These are phyloP conservation scores for Gymnoscelis rufifasciata DNA, from an alignment of 2,888 invertebrate genomes.

Conservation along the genomic window DNA sequence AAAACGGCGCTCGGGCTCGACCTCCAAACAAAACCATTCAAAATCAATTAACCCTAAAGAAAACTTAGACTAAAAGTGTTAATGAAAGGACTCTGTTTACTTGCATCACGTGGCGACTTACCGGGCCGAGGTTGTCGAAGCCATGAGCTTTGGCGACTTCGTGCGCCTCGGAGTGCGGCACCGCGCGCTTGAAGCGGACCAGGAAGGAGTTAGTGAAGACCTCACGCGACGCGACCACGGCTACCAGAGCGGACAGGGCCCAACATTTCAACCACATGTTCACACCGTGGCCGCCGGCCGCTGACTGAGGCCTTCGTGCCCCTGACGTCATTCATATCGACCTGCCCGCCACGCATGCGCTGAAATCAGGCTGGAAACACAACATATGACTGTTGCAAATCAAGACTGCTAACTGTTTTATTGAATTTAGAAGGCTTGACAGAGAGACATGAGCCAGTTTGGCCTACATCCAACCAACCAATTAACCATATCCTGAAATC, in stretches of 20 bases:
- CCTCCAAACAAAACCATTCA: slow-evolving; percentile 3
- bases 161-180: slow-evolving; percentile 87
- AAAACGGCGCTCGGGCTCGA: too few species aligned
- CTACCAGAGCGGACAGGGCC: slow-evolving; percentile 63
- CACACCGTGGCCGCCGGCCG: slow-evolving; percentile 59
- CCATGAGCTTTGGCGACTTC: slow-evolving; percentile 92
- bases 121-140: slow-evolving; percentile 96
- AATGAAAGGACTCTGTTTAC: slow-evolving; percentile 54
- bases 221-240: slow-evolving; percentile 73
- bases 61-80: slow-evolving; percentile 4
- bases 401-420: slow-evolving; percentile 2
- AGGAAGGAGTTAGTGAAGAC: slow-evolving; percentile 98
- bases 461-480: neutral
- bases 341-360: slow-evolving; percentile 62
- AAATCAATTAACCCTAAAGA: slow-evolving; percentile 25
- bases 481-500: neutral
- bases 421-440: neutral
- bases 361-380: slow-evolving; percentile 39
- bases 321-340: slow-evolving; percentile 76
- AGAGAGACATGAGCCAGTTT: neutral
- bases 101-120: slow-evolving; percentile 82
- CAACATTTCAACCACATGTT: slow-evolving; percentile 74
- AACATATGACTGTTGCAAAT: slow-evolving; percentile 6
- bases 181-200: slow-evolving; percentile 90
- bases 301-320: slow-evolving; percentile 62